Conservation (phyloP, 2,113 vertebrate species). For the Turdus rufiventris region DNA sequence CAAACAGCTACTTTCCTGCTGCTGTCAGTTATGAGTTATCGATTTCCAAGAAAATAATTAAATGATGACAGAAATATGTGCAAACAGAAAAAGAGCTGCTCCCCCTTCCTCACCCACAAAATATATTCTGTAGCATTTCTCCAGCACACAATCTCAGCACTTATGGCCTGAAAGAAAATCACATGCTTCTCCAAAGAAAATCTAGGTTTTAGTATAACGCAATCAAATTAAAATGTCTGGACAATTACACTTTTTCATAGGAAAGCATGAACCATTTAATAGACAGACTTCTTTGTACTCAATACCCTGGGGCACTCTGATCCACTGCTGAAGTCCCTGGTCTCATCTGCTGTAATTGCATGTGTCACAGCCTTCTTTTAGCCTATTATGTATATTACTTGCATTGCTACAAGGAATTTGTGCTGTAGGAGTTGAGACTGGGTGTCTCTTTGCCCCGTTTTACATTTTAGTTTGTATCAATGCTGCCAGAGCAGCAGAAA, state of each 20-base stretch:
- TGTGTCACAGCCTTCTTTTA: conserved; percentile 45
- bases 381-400: conserved; percentile 45
- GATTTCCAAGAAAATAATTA: not conserved
- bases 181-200: not conserved
- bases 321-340: not conserved
- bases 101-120: not conserved
- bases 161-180: not conserved
- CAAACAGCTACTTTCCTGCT: not conserved
- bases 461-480: not conserved
- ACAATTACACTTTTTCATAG: not conserved
- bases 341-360: conserved; percentile 47
- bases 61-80: not conserved
- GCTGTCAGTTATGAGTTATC: not conserved
- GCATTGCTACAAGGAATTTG: conserved; percentile 13
- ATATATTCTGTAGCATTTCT: not conserved
- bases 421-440: not conserved
- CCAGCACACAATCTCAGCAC: not conserved
- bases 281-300: conserved; percentile 1
- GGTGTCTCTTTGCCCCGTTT: not conserved
- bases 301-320: not conserved
- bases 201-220: not conserved
- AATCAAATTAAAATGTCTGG: conserved; percentile 14
- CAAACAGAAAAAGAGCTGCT: not conserved
- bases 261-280: conserved; percentile 22
- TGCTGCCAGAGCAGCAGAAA: not conserved